Percentiles rank a stretch among this genome's conserved stretches.
Conservation (phyloP, 2,888 invertebrate genomes). For the Yponomeuta malinellus region DNA sequence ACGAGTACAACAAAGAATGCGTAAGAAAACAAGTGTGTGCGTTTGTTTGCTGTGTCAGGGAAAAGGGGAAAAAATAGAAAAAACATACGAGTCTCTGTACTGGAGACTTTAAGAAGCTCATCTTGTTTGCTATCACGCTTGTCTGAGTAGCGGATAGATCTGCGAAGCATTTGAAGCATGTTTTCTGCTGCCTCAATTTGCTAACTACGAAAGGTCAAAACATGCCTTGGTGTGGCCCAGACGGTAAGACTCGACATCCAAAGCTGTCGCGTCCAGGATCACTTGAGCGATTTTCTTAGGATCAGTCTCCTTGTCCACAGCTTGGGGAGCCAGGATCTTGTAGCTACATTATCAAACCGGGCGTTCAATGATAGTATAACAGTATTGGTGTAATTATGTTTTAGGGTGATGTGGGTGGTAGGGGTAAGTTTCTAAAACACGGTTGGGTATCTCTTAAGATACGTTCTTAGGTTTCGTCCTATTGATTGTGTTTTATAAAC, state of each 20-base stretch:
- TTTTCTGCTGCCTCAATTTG: conserved; percentile 36
- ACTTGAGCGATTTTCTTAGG: conserved; percentile 88
- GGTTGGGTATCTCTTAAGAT: conserved; percentile 1
- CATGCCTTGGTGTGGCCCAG: conserved; percentile 99
- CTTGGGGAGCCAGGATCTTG: conserved; percentile 98
- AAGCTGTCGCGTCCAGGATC: conserved; percentile 87
- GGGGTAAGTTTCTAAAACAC: not conserved
- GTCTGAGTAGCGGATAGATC: conserved; percentile 45
- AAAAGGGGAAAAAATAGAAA: conserved; percentile 33
- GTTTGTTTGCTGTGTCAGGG: conserved; percentile 28
- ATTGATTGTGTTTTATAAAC: not conserved
- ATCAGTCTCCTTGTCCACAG: conserved; percentile 83
- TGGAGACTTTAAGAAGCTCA: conserved; percentile 27
- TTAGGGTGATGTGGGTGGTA: not conserved
- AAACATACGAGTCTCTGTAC: conserved; percentile 54
- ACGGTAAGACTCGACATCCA: conserved; percentile 95
- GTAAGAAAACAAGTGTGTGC: conserved; percentile 48
- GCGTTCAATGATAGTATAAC: conserved; percentile 46
- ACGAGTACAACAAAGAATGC: conserved; percentile 48
- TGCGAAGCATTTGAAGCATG: conserved; percentile 48
- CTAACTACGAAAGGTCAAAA: conserved; percentile 58
- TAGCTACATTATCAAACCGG: conserved; percentile 84
- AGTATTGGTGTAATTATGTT: not conserved
- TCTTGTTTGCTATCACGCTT: conserved; percentile 45
- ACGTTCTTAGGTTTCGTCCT: not conserved